Conservation (phyloP, 2,888 invertebrate species). For the Drosophila testacea region DNA sequence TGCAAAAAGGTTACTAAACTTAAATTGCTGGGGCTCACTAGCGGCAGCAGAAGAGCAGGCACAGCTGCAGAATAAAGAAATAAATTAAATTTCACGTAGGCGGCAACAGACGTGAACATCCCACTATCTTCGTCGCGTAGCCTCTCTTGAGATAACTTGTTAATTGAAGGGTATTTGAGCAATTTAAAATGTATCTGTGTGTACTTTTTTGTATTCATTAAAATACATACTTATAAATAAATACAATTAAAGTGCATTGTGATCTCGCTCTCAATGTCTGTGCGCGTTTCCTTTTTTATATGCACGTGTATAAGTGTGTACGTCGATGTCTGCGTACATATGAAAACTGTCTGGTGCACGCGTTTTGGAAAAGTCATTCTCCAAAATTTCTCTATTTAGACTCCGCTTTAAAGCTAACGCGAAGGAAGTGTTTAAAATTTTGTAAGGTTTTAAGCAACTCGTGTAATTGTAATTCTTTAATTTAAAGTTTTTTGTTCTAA, state of each 20-base stretch:
- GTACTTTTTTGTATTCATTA: constrained; percentile 14
- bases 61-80: constrained; percentile 32
- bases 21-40: neutral
- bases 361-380: constrained; percentile 9
- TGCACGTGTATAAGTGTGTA: neutral
- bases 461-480: constrained; percentile 1
- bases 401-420: constrained; percentile 11
- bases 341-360: neutral
- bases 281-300: neutral
- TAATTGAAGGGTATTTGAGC: constrained; percentile 73
- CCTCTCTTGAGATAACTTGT: constrained; percentile 59
- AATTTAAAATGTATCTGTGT: constrained; percentile 27
- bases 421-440: constrained; percentile 39
- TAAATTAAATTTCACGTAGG: constrained; percentile 74
- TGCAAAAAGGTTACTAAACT: constrained; percentile 1
- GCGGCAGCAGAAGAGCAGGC: constrained; percentile 15
- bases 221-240: constrained; percentile 15
- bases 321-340: neutral
- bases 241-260: constrained; percentile 24
- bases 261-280: constrained; percentile 4
- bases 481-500: constrained; percentile 4
- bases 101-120: constrained; percentile 38
- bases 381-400: constrained; percentile 18
- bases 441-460: constrained; percentile 14
- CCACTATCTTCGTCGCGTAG: constrained; percentile 12